Conservation (phyloP, 2,888 invertebrate species). For the Zygothrica quintamaculata region DNA sequence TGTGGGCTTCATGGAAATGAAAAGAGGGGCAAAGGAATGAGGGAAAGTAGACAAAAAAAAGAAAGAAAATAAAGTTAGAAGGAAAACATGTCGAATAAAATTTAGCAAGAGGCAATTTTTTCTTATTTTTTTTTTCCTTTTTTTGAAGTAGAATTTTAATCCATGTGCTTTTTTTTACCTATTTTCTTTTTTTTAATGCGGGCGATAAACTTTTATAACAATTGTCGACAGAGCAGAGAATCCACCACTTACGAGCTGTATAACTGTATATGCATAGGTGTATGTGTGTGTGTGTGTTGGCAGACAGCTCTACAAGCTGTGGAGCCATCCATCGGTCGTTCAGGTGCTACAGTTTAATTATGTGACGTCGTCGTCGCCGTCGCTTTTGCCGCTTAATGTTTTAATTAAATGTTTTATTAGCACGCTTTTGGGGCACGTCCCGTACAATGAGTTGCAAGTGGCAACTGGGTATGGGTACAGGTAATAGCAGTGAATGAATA, state of each 20-base stretch:
- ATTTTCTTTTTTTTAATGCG: conserved; percentile 79
- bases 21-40: too few species aligned
- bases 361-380: conserved; percentile 44
- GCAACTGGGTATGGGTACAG: not conserved
- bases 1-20: conserved; percentile 35
- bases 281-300: conserved; percentile 12
- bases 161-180: too few species aligned
- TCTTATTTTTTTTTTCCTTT: conserved; percentile 26
- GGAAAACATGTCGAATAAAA: conserved; percentile 58
- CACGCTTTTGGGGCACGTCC: conserved; percentile 63
- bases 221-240: conserved; percentile 62
- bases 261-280: conserved; percentile 23
- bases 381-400: conserved; percentile 66
- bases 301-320: conserved; percentile 35
- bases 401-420: conserved; percentile 80
- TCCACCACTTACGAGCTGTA: conserved; percentile 23
- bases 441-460: not conserved
- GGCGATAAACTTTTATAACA: conserved; percentile 79
- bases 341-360: conserved; percentile 70
- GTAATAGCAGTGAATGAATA: not conserved
- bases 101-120: conserved; percentile 35
- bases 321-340: conserved; percentile 35
- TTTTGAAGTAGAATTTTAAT: conserved; percentile 79
- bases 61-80: conserved; percentile 28
- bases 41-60: conserved; percentile 16